phyloP scores from a whole-genome alignment of 2,888 invertebrate genomes.

The Dione juno region DNA sequence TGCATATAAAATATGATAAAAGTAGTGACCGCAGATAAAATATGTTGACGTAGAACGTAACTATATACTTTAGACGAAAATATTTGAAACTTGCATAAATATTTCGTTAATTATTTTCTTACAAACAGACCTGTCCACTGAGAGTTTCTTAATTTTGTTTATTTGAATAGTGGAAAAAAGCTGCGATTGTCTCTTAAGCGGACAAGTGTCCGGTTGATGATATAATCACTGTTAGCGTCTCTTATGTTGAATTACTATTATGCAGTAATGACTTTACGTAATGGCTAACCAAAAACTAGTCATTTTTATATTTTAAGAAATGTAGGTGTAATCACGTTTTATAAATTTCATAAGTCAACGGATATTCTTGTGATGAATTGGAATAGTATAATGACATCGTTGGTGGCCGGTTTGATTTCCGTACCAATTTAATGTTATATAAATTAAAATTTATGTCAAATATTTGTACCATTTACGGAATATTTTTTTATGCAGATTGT shows the following conservation, averaged over 20 bases:
- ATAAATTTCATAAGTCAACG: not conserved
- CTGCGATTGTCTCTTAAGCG: constrained; percentile 27
- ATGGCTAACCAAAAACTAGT: constrained; percentile 36
- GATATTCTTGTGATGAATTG: not conserved
- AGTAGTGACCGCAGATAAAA: not conserved
- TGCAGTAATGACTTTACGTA: constrained; percentile 42
- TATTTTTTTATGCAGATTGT: not conserved
- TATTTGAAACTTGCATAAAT: not conserved
- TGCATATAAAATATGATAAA: not conserved
- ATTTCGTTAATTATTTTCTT: not conserved
- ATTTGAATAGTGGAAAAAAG: constrained; percentile 27
- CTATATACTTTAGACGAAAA: not conserved
- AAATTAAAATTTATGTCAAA: not conserved
- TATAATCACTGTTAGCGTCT: constrained; percentile 40
- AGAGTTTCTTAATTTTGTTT: constrained; percentile 28
- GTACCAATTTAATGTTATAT: constrained; percentile 1
- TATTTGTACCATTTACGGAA: not conserved
- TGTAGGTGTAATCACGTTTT: not conserved
- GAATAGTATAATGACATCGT: not conserved
- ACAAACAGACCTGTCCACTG: not conserved
- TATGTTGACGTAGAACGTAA: not conserved
- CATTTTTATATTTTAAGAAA: constrained; percentile 30
- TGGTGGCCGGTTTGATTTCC: not conserved
- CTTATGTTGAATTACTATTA: constrained; percentile 44
- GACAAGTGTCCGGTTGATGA: constrained; percentile 40